phyloP scores from a whole-genome alignment of 2,888 invertebrate genomes.

The Ophion ellenae region DNA sequence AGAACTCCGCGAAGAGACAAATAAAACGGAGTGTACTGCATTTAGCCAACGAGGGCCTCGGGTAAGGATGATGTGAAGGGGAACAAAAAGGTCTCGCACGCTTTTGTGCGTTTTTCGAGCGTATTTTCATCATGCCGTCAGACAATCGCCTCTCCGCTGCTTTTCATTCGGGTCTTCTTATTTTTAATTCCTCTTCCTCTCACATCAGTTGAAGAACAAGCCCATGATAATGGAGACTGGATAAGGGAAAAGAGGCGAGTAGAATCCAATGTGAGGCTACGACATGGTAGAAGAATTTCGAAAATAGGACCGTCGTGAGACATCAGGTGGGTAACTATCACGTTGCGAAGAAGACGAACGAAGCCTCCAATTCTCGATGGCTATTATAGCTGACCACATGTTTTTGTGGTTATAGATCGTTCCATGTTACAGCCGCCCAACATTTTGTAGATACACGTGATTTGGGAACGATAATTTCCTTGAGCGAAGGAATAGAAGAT shows the following conservation, averaged over 20 bases:
- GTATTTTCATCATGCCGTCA: conserved; percentile 34
- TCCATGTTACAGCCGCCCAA: no score
- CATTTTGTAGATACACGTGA: no score
- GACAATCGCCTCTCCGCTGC: neutral
- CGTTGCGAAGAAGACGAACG: no score
- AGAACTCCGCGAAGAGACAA: conserved; percentile 23
- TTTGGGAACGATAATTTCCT: no score
- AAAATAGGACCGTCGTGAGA: no score
- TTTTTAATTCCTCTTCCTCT: conserved; percentile 13
- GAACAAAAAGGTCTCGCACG: conserved; percentile 9
- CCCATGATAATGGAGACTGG: neutral
- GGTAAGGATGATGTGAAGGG: neutral
- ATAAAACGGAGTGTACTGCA: conserved; percentile 3
- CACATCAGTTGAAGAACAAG: conserved; percentile 13
- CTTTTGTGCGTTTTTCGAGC: conserved; percentile 37
- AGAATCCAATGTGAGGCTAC: no score
- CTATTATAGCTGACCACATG: no score
- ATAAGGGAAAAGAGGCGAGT: neutral
- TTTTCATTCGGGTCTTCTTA: conserved; percentile 6
- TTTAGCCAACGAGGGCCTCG: neutral
- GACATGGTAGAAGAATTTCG: no score
- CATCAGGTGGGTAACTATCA: no score
- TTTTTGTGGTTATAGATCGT: no score
- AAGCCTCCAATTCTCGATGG: no score
- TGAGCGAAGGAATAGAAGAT: no score